phyloP scores from a whole-genome alignment of 1,140 invertebrate genomes.

The Elymnias hypermnestra region DNA sequence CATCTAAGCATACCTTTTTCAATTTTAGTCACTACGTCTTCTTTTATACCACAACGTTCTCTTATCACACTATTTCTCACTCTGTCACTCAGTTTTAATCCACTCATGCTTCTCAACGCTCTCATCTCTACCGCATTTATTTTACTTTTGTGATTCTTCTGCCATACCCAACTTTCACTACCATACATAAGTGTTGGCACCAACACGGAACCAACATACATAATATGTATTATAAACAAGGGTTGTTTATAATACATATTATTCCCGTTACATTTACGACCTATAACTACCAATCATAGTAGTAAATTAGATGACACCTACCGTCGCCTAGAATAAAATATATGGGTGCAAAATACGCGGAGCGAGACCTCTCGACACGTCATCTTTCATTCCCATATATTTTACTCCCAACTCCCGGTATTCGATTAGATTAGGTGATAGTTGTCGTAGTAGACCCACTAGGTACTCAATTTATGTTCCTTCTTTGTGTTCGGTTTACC shows the following conservation, averaged over 20 bases:
- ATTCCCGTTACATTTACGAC: neutral
- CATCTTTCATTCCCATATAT: slow-evolving; percentile 44
- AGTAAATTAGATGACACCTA: slow-evolving; percentile 30
- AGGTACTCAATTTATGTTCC: slow-evolving; percentile 33
- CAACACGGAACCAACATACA: neutral
- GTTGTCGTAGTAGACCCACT: slow-evolving; percentile 29
- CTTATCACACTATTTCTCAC: no score
- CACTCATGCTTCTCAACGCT: no score
- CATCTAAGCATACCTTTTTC: no score
- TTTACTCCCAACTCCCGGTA: slow-evolving; percentile 31
- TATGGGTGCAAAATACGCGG: slow-evolving; percentile 30
- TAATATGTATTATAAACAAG: neutral
- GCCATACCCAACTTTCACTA: no score
- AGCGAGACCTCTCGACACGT: slow-evolving; percentile 39
- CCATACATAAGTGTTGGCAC: no score
- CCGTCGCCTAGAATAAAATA: slow-evolving; percentile 33
- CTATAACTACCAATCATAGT: slow-evolving; percentile 4
- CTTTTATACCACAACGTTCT: no score
- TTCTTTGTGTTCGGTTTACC: slow-evolving; percentile 26
- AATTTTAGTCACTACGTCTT: no score
- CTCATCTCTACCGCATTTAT: no score
- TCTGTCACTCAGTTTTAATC: no score
- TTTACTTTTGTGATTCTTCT: no score
- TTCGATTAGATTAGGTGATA: slow-evolving; percentile 44
- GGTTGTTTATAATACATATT: neutral